Percentiles rank a stretch among this genome's conserved stretches.
These are phyloP conservation scores for Melanostoma scalare DNA, from an alignment of 2,888 invertebrate genomes.

Conservation along the genomic window DNA sequence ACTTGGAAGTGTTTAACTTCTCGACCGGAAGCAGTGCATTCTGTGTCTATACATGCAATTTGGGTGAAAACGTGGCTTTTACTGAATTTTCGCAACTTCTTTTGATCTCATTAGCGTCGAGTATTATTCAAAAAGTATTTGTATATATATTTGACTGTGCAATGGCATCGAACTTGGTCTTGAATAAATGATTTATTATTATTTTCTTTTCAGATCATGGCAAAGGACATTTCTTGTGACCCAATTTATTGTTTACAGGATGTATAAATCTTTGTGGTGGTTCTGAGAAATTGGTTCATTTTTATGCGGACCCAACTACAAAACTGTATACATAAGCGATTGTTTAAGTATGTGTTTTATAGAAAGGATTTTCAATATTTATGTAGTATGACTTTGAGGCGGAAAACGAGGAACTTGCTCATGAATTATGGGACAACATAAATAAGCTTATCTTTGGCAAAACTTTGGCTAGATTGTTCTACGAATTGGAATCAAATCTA, in stretches of 20 bases:
- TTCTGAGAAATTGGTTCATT: constrained; percentile 20
- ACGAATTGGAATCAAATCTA: constrained; percentile 43
- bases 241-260: constrained; percentile 57
- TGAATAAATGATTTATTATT: constrained; percentile 9
- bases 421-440: constrained; percentile 63
- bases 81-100: background rate
- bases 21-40: constrained; percentile 20
- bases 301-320: constrained; percentile 22
- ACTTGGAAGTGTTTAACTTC: constrained; percentile 34
- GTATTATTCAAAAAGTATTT: constrained; percentile 4
- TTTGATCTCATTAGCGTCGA: constrained; percentile 37
- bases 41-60: background rate
- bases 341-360: background rate
- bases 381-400: constrained; percentile 34
- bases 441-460: constrained; percentile 66
- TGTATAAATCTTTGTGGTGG: constrained; percentile 41
- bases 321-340: constrained; percentile 26
- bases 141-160: constrained; percentile 29
- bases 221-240: constrained; percentile 29
- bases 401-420: constrained; percentile 32
- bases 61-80: constrained; percentile 25
- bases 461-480: constrained; percentile 45
- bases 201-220: constrained; percentile 18
- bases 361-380: constrained; percentile 54
- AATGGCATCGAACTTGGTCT: constrained; percentile 6